These are phyloP conservation scores for Vimba vimba DNA, from an alignment of 2,113 vertebrate genomes.

Conservation along the genomic window DNA sequence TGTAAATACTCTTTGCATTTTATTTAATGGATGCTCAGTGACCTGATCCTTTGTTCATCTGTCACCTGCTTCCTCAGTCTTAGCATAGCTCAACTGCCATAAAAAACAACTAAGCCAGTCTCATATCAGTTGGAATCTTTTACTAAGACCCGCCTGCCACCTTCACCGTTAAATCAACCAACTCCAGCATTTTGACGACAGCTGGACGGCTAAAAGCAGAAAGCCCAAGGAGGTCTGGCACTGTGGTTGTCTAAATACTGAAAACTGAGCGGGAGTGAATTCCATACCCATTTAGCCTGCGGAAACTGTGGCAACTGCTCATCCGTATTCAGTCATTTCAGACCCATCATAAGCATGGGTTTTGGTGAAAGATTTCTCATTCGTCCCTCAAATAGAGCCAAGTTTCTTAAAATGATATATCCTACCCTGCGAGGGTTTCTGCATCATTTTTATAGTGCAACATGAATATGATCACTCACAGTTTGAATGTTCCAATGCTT, in stretches of 20 bases:
- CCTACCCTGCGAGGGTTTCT: background rate
- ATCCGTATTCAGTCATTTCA: slow-evolving; percentile 39
- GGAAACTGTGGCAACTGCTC: slow-evolving; percentile 36
- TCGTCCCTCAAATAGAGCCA: slow-evolving; percentile 5
- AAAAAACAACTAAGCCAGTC: slow-evolving; percentile 5
- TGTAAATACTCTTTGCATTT: background rate
- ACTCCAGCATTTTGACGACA: slow-evolving; percentile 64
- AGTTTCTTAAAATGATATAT: slow-evolving; percentile 11
- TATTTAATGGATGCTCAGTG: background rate
- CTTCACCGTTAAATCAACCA: slow-evolving; percentile 45
- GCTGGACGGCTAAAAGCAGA: slow-evolving; percentile 74
- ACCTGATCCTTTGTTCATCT: background rate
- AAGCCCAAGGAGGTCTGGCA: slow-evolving; percentile 37
- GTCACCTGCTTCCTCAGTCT: slow-evolving; percentile 16
- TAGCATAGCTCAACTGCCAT: background rate
- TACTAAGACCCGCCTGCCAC: slow-evolving; percentile 52
- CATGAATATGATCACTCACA: background rate
- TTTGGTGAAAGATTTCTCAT: slow-evolving; percentile 2
- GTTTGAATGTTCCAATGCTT: background rate
- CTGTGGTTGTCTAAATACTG: slow-evolving; percentile 51
- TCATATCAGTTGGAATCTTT: slow-evolving; percentile 36
- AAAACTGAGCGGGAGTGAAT: slow-evolving; percentile 69
- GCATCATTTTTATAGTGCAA: background rate
- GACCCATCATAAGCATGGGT: slow-evolving; percentile 17
- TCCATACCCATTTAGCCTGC: slow-evolving; percentile 43